Evolutionary conservation across 2,888 invertebrate species (phyloP).

Genomic region (Ferrisia virgata): DNA sequence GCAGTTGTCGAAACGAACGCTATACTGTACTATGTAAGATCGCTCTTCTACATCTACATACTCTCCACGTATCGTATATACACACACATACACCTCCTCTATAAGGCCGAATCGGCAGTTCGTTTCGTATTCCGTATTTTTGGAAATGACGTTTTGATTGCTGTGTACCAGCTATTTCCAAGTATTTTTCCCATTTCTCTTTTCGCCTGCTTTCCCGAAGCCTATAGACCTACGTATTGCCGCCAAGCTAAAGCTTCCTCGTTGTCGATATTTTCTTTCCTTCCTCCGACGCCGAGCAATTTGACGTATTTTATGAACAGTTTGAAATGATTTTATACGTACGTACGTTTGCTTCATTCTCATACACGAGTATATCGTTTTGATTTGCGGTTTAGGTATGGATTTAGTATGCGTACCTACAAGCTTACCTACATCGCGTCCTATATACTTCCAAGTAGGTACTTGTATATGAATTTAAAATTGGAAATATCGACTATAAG

Average conservation of each 20-base stretch:
- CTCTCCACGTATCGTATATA: too few species aligned
- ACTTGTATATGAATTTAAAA: too few species aligned
- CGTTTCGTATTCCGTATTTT: conserved; percentile 15
- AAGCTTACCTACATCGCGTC: too few species aligned
- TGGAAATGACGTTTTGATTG: conserved; percentile 30
- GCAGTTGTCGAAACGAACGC: neutral
- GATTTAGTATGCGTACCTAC: too few species aligned
- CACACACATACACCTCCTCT: too few species aligned
- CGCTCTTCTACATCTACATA: too few species aligned
- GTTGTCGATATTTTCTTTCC: neutral
- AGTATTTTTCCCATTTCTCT: conserved; percentile 16
- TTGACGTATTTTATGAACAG: neutral
- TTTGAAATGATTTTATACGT: neutral
- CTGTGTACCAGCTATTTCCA: conserved; percentile 22
- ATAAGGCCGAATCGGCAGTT: neutral
- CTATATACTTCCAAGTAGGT: too few species aligned
- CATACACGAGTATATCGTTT: neutral
- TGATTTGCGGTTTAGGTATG: neutral
- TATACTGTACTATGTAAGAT: neutral
- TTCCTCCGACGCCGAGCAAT: neutral
- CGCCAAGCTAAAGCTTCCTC: too few species aligned
- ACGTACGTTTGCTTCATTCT: neutral
- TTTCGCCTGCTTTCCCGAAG: neutral
- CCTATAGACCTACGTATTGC: too few species aligned
- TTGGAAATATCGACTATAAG: too few species aligned